phyloP scores from a whole-genome alignment of 1,140 invertebrate species.

The Chelonus insularis region DNA sequence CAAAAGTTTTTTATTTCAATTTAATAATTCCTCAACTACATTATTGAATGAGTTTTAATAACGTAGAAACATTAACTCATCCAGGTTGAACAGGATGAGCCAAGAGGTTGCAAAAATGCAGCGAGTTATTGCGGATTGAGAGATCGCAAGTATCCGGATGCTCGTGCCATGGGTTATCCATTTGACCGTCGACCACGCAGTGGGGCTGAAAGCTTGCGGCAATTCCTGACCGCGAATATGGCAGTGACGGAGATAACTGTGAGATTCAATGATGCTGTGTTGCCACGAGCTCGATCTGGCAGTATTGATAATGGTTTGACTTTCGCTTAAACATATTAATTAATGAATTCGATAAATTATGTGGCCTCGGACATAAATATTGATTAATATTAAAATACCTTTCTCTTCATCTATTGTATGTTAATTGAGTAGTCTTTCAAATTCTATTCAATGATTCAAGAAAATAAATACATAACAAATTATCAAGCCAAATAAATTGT shows the following conservation, averaged over 20 bases:
- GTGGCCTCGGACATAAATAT: too few species aligned
- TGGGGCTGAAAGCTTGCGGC: constrained; percentile 42
- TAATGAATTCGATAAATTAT: background rate
- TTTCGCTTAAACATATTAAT: constrained; percentile 14
- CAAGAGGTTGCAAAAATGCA: constrained; percentile 64
- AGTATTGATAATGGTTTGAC: constrained; percentile 19
- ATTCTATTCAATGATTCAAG: too few species aligned
- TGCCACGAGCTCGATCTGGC: constrained; percentile 15
- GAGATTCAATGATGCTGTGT: constrained; percentile 26
- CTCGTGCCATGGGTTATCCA: constrained; percentile 71
- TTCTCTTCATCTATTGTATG: too few species aligned
- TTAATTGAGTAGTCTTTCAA: too few species aligned
- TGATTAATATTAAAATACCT: too few species aligned
- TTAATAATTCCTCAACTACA: too few species aligned
- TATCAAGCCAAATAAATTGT: too few species aligned
- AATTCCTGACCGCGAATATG: constrained; percentile 56
- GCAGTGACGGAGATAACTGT: constrained; percentile 40
- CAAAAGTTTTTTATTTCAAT: too few species aligned
- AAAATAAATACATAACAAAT: too few species aligned
- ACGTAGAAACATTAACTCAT: background rate
- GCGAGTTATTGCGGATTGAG: constrained; percentile 71
- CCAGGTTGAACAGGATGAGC: constrained; percentile 63
- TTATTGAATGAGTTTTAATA: too few species aligned
- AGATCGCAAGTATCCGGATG: constrained; percentile 69
- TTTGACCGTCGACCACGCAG: constrained; percentile 63